phyloP scores from a whole-genome alignment of 2,797 vertebrate species.

The Phaenicophaeus curvirostris region DNA sequence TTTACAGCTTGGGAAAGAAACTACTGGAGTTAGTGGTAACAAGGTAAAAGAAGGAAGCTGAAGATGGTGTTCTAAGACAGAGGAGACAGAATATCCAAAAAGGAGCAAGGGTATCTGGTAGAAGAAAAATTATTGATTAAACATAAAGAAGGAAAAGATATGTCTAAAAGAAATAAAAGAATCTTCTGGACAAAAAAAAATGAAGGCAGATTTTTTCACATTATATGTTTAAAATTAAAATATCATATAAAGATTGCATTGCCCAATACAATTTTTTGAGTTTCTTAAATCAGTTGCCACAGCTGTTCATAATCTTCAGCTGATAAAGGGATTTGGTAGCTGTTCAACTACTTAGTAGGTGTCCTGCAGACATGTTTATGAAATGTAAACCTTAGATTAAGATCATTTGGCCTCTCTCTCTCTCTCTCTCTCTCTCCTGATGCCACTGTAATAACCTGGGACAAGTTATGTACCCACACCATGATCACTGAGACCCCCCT shows the following conservation, averaged over 20 bases:
- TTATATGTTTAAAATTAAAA: background rate
- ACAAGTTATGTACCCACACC: background rate
- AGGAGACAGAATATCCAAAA: background rate
- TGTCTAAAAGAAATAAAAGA: background rate
- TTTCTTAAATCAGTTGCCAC: background rate
- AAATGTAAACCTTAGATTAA: background rate
- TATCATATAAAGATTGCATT: background rate
- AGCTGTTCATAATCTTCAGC: background rate
- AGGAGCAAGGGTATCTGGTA: background rate
- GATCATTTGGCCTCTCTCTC: background rate
- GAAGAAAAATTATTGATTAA: background rate
- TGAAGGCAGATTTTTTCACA: background rate
- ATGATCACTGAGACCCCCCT: background rate
- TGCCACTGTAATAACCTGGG: background rate
- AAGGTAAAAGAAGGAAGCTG: background rate
- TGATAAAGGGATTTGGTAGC: background rate
- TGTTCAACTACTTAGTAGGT: background rate
- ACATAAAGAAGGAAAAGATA: background rate
- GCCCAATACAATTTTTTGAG: rapidly evolving
- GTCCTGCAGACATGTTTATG: background rate
- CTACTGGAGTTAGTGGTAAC: background rate
- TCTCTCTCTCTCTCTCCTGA: background rate
- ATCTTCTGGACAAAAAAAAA: background rate
- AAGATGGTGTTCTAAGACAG: background rate
- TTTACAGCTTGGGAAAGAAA: background rate